Conservation (phyloP, 2,797 vertebrate genomes). For the Leptatherina wallacei region DNA sequence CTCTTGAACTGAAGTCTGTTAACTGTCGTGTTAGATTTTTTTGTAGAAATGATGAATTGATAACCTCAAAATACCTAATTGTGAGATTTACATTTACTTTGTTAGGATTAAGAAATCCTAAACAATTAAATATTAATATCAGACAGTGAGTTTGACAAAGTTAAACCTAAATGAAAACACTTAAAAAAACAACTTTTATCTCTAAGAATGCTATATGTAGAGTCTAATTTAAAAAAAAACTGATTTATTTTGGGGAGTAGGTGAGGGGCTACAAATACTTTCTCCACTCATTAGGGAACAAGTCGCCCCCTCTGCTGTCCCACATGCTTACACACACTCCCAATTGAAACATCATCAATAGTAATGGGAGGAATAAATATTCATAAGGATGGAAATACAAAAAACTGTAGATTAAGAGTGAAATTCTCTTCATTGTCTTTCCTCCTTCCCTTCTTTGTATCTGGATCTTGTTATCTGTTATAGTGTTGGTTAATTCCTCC, state of each 20-base stretch:
- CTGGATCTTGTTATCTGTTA: conserved; percentile 66
- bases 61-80: conserved; percentile 5
- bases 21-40: conserved; percentile 36
- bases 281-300: conserved; percentile 28
- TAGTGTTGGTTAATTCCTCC: conserved; percentile 60
- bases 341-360: conserved; percentile 76
- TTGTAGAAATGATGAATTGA: not conserved
- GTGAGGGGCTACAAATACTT: conserved; percentile 15
- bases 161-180: not conserved
- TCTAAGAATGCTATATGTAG: not conserved
- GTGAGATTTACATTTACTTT: not conserved
- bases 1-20: conserved; percentile 22
- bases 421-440: conserved; percentile 67
- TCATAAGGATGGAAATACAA: conserved; percentile 69
- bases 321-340: conserved; percentile 58
- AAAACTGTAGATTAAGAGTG: conserved; percentile 70
- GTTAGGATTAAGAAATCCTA: not conserved
- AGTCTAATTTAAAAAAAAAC: conserved; percentile 41
- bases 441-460: conserved; percentile 49
- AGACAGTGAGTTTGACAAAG: not conserved
- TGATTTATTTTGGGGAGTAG: conserved; percentile 36
- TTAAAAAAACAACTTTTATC: not conserved
- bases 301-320: conserved; percentile 18
- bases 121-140: conserved; percentile 10
- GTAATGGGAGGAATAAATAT: conserved; percentile 78